Percentiles rank a stretch among this genome's conserved stretches.
phyloP scores from a whole-genome alignment of 2,888 invertebrate species.

The Siphlonurus alternatus region DNA sequence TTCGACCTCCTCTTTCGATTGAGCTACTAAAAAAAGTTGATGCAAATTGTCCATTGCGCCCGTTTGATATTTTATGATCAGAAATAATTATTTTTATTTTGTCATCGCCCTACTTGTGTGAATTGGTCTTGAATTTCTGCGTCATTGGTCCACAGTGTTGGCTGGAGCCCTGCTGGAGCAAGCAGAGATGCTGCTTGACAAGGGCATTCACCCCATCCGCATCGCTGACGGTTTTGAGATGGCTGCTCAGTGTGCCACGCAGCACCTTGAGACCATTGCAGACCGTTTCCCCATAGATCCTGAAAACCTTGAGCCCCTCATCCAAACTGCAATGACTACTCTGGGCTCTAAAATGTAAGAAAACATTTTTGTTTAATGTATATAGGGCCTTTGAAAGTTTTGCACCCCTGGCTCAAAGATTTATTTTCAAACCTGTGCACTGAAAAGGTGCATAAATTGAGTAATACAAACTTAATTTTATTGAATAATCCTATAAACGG shows the following conservation, averaged over 20 bases:
- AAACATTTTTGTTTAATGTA: conserved; percentile 25
- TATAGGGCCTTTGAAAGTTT: background rate
- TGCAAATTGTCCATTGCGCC: too few relatives aligned
- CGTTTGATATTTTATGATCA: too few relatives aligned
- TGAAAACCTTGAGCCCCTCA: conserved; percentile 68
- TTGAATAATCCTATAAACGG: too few relatives aligned
- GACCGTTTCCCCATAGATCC: conserved; percentile 76
- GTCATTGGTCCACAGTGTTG: too few relatives aligned
- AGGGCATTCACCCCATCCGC: conserved; percentile 96
- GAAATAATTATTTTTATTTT: too few relatives aligned
- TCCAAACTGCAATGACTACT: conserved; percentile 95
- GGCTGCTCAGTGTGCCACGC: conserved; percentile 77
- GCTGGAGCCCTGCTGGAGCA: conserved; percentile 88
- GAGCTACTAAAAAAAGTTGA: too few relatives aligned
- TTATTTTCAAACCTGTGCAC: background rate
- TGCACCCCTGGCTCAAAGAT: background rate
- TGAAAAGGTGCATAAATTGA: too few relatives aligned
- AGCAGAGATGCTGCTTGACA: conserved; percentile 79
- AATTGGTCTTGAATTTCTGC: too few relatives aligned
- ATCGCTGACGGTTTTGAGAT: conserved; percentile 98
- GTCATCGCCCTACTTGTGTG: too few relatives aligned
- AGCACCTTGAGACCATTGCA: conserved; percentile 73
- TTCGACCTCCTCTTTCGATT: too few relatives aligned
- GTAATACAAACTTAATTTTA: too few relatives aligned
- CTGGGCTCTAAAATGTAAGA: conserved; percentile 98